Evolutionary conservation across 2,113 vertebrate genomes (phyloP).

Genomic region (Cyprinodon variegatus): DNA sequence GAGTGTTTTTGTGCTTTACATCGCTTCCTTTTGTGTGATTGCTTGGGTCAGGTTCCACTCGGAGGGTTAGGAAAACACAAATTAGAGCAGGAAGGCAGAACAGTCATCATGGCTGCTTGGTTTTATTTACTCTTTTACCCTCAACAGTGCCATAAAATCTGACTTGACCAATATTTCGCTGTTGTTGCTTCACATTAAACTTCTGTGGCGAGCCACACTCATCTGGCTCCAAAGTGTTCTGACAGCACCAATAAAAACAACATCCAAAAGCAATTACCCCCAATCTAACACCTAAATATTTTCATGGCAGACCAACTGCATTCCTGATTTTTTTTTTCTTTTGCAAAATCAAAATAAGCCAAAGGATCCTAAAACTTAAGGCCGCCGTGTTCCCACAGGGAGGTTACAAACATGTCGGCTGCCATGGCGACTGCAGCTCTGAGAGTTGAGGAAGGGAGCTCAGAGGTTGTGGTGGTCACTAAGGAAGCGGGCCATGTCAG

Average conservation of each 20-base stretch:
- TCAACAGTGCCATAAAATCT: conserved; percentile 40
- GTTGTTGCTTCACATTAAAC: conserved; percentile 38
- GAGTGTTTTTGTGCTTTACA: conserved; percentile 4
- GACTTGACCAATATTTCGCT: conserved; percentile 37
- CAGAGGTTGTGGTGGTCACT: conserved; percentile 57
- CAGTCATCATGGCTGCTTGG: conserved; percentile 27
- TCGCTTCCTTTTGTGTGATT: conserved; percentile 14
- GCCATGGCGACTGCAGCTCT: conserved; percentile 68
- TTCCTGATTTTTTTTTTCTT: conserved; percentile 11
- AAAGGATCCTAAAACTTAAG: conserved; percentile 18
- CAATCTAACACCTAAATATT: conserved; percentile 36
- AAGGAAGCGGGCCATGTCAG: conserved; percentile 55
- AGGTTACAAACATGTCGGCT: conserved; percentile 68
- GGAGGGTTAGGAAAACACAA: conserved; percentile 45
- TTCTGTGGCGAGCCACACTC: conserved; percentile 49
- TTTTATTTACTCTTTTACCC: conserved; percentile 43
- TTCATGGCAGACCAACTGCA: conserved; percentile 29
- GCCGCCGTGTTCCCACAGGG: conserved; percentile 51
- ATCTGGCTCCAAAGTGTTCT: conserved; percentile 23
- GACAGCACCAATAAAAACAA: conserved; percentile 25
- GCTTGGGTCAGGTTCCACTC: conserved; percentile 19
- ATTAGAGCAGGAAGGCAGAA: conserved; percentile 19
- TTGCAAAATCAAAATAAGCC: conserved; percentile 29
- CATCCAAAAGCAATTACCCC: conserved; percentile 23
- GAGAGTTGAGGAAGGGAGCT: conserved; percentile 7